Base-by-base conservation (phyloP, 2,113 vertebrate species). In the Pangasianodon gigas region DNA sequence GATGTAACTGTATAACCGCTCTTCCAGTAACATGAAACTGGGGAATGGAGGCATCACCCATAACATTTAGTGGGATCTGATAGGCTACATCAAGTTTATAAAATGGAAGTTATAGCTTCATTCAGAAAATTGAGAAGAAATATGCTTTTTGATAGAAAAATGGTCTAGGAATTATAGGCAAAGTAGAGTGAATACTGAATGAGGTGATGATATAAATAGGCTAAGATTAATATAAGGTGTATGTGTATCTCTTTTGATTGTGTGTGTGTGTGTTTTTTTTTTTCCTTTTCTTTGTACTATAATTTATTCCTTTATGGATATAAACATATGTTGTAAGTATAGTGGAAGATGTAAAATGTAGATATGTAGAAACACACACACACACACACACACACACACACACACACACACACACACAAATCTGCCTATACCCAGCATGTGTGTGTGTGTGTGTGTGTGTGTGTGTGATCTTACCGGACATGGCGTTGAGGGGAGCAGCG, bases 401-500 rank as follows among this genome's bases (percentile, higher is more conserved):
- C 13, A 56, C n/a, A n/a, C 37, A 37, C 37, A 37, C 37, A 37
- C 37, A 37, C 37, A 37, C 37, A 16, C 13, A 56, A 56, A 56
- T 56, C 14, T 56, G 54, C 13, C 11, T 56, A 56, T 56, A 56
- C 14, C 5, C 1, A 37, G n/a, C 14, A 6, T 44, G 46, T 79
- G 46, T 44, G 71, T 75, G 52, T 56, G 24, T 82, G 51, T 54
- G 26, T 62, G 60, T n/a, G 29, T 52, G 18, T 51, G 13, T 65
- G 69, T 14, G 84, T 67, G 88, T 52, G 58, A 6, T 91, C 96
- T 95, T 96, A 97, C 97, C 97, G 71, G 97, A 97, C 92, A 97
- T 97, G 56, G 96, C 96, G 91, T 96, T 95, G 84, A 95, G 93
- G 88, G 97, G 97, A 87, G 97, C 96, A 71, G 94, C 96, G 92